Percentiles rank a stretch among this genome's conserved stretches.
Evolutionary conservation across 1,140 invertebrate species (phyloP).

Genomic region (Coptotermes formosanus): DNA sequence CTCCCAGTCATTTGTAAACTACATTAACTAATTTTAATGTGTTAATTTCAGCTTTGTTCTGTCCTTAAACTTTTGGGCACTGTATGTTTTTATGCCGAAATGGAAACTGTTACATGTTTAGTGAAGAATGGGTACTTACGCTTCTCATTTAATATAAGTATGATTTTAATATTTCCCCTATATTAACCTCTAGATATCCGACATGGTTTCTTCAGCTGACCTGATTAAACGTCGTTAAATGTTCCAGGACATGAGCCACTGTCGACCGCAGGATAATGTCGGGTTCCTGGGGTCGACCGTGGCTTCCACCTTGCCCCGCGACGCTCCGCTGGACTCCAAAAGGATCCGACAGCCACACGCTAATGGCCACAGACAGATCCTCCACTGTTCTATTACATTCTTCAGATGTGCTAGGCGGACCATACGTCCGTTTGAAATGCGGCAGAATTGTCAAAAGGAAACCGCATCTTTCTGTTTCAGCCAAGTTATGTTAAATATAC

Average conservation of each 20-base stretch:
- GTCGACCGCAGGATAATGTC: not conserved
- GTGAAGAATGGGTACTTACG: no score
- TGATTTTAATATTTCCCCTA: no score
- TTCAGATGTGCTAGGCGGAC: not conserved
- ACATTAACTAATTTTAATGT: no score
- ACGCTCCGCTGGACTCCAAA: not conserved
- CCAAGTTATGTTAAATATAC: not conserved
- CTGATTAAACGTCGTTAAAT: no score
- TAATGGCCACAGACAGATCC: not conserved
- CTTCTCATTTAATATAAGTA: no score
- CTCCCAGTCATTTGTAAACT: no score
- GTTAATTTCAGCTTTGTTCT: no score
- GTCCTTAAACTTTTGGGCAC: no score
- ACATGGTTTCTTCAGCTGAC: no score
- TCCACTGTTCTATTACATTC: not conserved
- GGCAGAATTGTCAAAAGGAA: not conserved
- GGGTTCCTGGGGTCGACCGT: not conserved
- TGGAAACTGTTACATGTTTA: no score
- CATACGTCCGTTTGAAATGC: not conserved
- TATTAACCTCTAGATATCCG: no score
- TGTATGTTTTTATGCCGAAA: no score
- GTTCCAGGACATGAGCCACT: not conserved
- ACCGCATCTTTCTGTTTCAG: not conserved
- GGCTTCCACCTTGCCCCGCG: not conserved
- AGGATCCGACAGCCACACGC: conserved; percentile 15